A percentile compares a stretch with the other conserved stretches of the same genome.
Evolutionary conservation across 2,888 invertebrate genomes (phyloP).

Genomic region (Amphipyra berbera): DNA sequence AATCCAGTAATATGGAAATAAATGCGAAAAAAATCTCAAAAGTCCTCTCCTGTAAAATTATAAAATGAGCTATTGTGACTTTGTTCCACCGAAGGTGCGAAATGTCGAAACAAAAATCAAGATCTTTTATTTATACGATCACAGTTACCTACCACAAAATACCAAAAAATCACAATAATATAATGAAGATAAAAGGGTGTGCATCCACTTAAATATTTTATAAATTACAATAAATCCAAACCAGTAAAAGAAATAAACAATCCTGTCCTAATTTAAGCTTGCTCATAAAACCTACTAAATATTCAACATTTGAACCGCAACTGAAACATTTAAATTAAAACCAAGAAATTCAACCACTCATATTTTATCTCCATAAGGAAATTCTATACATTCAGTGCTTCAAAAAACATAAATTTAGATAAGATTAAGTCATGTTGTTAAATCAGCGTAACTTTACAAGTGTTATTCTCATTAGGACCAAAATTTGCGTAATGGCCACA

Average conservation of each 20-base stretch:
- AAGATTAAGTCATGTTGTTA: conserved; percentile 14
- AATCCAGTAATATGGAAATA: too few relatives aligned
- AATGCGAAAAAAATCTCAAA: too few relatives aligned
- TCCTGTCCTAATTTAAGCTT: neutral
- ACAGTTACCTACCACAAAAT: too few relatives aligned
- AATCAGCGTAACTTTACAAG: conserved; percentile 4
- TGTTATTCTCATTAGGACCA: conserved; percentile 26
- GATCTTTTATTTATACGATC: too few relatives aligned
- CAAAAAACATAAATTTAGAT: conserved; percentile 15
- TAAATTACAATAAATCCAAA: too few relatives aligned
- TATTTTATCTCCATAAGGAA: conserved; percentile 10
- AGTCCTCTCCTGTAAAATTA: too few relatives aligned
- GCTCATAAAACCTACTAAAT: neutral
- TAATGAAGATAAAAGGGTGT: neutral
- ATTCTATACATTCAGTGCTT: neutral
- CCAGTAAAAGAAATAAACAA: neutral
- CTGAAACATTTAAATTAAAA: conserved; percentile 7
- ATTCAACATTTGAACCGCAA: neutral
- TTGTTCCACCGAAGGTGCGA: too few relatives aligned
- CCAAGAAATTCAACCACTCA: conserved; percentile 19
- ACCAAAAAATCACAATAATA: neutral
- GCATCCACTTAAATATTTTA: too few relatives aligned
- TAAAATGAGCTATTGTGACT: too few relatives aligned
- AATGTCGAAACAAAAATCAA: too few relatives aligned
- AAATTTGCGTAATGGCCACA: conserved; percentile 26